phyloP scores from a whole-genome alignment of 2,888 invertebrate genomes.

The Tanypteryx hageni region DNA sequence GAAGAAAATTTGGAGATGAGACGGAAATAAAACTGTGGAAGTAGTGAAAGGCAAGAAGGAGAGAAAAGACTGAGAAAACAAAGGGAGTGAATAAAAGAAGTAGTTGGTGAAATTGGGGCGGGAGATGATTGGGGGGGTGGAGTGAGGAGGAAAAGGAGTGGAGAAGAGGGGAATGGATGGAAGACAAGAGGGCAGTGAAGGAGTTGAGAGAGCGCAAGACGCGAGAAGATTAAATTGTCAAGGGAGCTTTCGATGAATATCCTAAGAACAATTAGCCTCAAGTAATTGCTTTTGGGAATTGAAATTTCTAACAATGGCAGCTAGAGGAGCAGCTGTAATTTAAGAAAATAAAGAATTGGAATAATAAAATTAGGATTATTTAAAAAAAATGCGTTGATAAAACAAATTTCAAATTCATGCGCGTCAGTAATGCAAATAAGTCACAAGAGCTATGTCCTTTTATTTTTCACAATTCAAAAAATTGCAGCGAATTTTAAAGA shows the following conservation, averaged over 20 bases:
- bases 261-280: neutral
- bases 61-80: neutral
- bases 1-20: neutral
- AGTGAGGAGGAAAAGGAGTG: neutral
- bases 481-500: too few relatives aligned
- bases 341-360: neutral
- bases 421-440: too few relatives aligned
- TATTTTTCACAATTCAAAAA: too few relatives aligned
- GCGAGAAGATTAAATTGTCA: neutral
- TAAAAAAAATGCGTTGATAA: too few relatives aligned
- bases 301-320: constrained; percentile 13
- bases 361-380: neutral
- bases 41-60: neutral
- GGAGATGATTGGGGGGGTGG: neutral
- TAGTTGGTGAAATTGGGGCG: neutral
- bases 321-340: neutral
- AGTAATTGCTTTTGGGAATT: constrained; percentile 20
- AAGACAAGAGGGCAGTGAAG: too few relatives aligned
- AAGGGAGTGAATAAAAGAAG: neutral
- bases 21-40: neutral
- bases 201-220: neutral
- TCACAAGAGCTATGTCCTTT: too few relatives aligned
- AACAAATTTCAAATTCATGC: too few relatives aligned
- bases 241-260: neutral
- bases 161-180: too few relatives aligned